A percentile compares a stretch with the other conserved stretches of the same genome.
Evolutionary conservation across 1,140 invertebrate genomes (phyloP).

Genomic region (Drosophila athabasca): DNA sequence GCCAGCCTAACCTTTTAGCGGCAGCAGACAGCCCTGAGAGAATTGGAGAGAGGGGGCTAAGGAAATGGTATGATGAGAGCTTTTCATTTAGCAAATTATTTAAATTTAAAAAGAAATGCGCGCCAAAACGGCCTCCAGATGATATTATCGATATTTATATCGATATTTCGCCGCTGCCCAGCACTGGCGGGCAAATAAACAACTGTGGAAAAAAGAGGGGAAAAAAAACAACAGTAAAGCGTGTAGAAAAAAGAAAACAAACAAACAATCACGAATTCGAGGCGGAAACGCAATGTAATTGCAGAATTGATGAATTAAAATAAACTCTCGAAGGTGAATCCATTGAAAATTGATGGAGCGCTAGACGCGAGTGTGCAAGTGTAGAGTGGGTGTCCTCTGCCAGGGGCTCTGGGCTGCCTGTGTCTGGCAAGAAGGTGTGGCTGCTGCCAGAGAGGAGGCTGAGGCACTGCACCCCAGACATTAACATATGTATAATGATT

Average conservation of each 20-base stretch:
- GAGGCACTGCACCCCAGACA: not conserved
- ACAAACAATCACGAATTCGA: slow-evolving; percentile 43
- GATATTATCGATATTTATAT: slow-evolving; percentile 7
- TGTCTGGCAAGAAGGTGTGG: slow-evolving; percentile 32
- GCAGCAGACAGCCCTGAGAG: too few relatives aligned
- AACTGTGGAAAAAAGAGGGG: slow-evolving; percentile 39
- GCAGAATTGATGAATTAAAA: slow-evolving; percentile 39
- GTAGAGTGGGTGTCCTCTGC: too few relatives aligned
- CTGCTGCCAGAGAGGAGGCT: not conserved
- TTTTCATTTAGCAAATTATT: too few relatives aligned
- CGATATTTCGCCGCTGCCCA: slow-evolving; percentile 25
- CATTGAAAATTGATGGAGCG: not conserved
- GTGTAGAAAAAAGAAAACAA: slow-evolving; percentile 47
- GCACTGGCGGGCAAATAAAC: slow-evolving; percentile 58
- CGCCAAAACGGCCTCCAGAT: slow-evolving; percentile 7
- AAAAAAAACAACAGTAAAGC: slow-evolving; percentile 48
- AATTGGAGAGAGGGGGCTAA: too few relatives aligned
- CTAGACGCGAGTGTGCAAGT: not conserved
- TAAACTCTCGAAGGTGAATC: not conserved
- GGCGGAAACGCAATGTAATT: slow-evolving; percentile 32
- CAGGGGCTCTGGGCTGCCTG: too few relatives aligned
- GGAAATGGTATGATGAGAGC: too few relatives aligned
- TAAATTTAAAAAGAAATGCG: too few relatives aligned
- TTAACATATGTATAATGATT: not conserved
- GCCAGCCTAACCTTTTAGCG: too few relatives aligned